Percentiles rank a stretch among this genome's conserved stretches.
Evolutionary conservation across 2,113 vertebrate species (phyloP).

Genomic region (Hippopotamus amphibius): DNA sequence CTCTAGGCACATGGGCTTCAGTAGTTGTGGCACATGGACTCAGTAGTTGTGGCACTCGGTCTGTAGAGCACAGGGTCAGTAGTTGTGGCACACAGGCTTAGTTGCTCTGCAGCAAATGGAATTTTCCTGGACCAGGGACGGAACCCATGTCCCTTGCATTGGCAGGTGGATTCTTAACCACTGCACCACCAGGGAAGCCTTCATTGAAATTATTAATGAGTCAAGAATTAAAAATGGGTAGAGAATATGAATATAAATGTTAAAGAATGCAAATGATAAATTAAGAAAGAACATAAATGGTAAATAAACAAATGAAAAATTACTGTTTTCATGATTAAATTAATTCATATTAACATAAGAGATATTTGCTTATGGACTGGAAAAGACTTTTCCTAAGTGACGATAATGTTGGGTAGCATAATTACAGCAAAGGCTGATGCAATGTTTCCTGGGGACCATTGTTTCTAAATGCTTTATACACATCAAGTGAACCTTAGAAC

Average conservation of each 20-base stretch:
- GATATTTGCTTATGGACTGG: neutral
- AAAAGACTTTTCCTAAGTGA: neutral
- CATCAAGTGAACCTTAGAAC: neutral
- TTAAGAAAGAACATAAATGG: neutral
- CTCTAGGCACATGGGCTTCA: too few relatives aligned
- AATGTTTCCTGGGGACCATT: neutral
- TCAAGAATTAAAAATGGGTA: neutral
- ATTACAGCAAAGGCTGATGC: neutral
- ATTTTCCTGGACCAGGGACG: too few relatives aligned
- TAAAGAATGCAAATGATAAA: neutral
- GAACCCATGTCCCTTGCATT: too few relatives aligned
- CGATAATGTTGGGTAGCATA: neutral
- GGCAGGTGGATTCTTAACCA: too few relatives aligned
- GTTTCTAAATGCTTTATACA: neutral
- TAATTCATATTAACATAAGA: neutral
- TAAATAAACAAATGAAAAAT: slow-evolving; percentile 4
- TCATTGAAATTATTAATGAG: slow-evolving; percentile 2
- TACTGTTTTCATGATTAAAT: neutral
- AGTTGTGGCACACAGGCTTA: too few relatives aligned
- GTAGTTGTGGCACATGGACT: too few relatives aligned
- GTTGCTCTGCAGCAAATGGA: too few relatives aligned
- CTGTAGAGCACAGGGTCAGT: too few relatives aligned
- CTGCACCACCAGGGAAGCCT: too few relatives aligned
- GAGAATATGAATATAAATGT: neutral
- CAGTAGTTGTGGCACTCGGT: too few relatives aligned